Evolutionary conservation across 1,140 invertebrate genomes (phyloP), one percentile per base, ranked within the genome.

Genomic region (Heliconius nattereri): DNA sequence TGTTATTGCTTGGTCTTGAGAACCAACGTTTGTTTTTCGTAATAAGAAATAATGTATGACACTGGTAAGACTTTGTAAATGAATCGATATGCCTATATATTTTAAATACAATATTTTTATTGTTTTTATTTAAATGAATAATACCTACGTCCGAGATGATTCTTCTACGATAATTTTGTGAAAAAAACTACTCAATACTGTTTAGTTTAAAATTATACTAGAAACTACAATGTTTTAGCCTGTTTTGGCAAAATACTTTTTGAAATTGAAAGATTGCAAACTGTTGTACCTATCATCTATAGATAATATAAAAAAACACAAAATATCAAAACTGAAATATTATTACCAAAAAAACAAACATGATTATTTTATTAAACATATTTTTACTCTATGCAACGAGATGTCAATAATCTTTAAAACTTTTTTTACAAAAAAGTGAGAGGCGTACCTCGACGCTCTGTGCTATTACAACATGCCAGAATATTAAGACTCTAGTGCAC

Each of bases 381-480:
- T 26, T 57, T 57, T 66, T 66, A 66, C 70, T 49, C 40, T 77
- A 29, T 77, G 76, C 70, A 71, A 35, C 29, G 70, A 77, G 76
- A 72, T 77, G 70, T 77, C 76, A 77, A 54, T 77, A 77, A 77
- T 77, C 70, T 26, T 77, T 77, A 77, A 45, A 72, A 77, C 45
- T 77, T 77, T 23, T 71, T 71, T 26, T 49, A 29, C 13, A 54
- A 26, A 52, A 77, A 71, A 37, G 35, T 29, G 20, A 72, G 45
- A 72, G 76, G 70, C 37, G 75, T 52, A 70, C 76, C 23, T 49
- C 45, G 75, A n/a, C 75, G 70, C 60, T 76, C 75, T 37, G 32
- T 72, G 75, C 76, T 71, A 77, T 77, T 71, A 52, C 45, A 72
- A 72, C 32, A 72, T 72, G 35, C 16, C 71, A n/a, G 71, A 72